A percentile compares a stretch with the other conserved stretches of the same genome.
These are phyloP conservation scores for Ammodramus savannarum DNA, from an alignment of 2,113 vertebrate species.

Conservation along the genomic window DNA sequence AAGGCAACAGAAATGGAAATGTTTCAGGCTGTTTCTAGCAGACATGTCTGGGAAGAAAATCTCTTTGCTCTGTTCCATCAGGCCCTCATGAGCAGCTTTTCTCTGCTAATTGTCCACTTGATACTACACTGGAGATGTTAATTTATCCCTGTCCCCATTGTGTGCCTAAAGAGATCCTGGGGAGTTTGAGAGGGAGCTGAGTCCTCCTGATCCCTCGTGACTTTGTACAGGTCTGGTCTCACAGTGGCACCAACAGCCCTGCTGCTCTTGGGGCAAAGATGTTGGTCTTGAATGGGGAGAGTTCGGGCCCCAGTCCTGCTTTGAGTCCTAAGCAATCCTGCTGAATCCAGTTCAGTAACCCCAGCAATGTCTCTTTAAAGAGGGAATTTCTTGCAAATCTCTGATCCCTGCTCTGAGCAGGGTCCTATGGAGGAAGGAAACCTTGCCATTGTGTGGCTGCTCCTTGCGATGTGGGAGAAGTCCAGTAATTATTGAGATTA, in stretches of 20 bases:
- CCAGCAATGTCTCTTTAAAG: neutral
- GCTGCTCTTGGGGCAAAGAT: neutral
- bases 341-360: neutral
- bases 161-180: neutral
- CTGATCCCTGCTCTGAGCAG: neutral
- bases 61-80: neutral
- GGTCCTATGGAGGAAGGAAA: neutral
- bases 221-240: fast-evolving
- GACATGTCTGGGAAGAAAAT: neutral
- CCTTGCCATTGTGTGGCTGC: neutral
- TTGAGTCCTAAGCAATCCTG: fast-evolving
- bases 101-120: neutral
- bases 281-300: neutral
- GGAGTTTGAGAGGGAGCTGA: neutral
- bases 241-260: neutral
- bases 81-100: neutral
- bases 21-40: constrained; percentile 9
- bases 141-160: neutral
- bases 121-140: neutral
- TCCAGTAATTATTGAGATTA: neutral
- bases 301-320: neutral
- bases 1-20: constrained; percentile 24
- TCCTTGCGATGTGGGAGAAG: neutral
- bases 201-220: neutral
- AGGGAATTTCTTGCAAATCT: neutral